Evolutionary conservation across 2,797 vertebrate species (phyloP).

Genomic region (Malacoraja senta): DNA sequence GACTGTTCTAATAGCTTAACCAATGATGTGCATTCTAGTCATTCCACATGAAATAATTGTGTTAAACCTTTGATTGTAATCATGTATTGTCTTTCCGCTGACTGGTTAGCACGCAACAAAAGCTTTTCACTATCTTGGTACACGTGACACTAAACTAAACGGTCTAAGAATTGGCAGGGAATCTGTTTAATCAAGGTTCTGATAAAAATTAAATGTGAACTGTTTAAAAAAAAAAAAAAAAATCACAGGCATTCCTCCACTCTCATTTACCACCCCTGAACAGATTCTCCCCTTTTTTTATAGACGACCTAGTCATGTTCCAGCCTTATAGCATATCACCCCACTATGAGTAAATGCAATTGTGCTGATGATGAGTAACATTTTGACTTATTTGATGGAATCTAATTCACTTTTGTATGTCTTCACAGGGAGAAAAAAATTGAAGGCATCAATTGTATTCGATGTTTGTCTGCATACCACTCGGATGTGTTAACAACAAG

Average conservation of each 20-base stretch:
- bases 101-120: too few relatives aligned
- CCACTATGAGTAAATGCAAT: background rate
- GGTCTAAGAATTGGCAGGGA: background rate
- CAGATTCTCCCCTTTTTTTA: too few relatives aligned
- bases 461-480: slow-evolving; percentile 77
- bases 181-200: background rate
- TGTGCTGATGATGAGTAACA: background rate
- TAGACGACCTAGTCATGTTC: background rate
- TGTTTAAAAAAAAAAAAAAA: background rate
- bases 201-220: background rate
- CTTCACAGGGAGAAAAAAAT: slow-evolving; percentile 86
- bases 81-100: too few relatives aligned
- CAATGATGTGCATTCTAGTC: background rate
- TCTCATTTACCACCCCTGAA: too few relatives aligned
- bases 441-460: slow-evolving; percentile 73
- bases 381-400: background rate
- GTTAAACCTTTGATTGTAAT: too few relatives aligned
- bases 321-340: background rate
- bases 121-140: too few relatives aligned
- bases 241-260: too few relatives aligned
- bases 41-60: background rate
- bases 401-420: background rate
- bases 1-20: background rate
- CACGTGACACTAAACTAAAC: too few relatives aligned
- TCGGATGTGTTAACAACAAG: slow-evolving; percentile 62